Evolutionary conservation across 37 sponge, comb jelly and placozoan species (phyloP).

Genomic region (Hormiphora californensis): DNA sequence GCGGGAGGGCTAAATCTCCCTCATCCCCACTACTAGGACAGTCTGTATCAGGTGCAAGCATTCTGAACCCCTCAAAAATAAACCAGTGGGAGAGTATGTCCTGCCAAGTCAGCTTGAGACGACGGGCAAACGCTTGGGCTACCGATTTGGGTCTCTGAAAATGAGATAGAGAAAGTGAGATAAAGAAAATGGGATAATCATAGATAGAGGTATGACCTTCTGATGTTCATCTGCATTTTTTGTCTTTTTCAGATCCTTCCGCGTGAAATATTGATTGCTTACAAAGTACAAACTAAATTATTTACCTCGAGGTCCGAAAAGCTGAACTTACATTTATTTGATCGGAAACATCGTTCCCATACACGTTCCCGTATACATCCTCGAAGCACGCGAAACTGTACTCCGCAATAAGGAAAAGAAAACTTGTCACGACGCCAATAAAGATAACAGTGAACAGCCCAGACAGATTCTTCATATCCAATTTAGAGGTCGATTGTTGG

Average conservation of each 20-base stretch:
- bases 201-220: too few species aligned
- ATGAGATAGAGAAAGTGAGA: neutral
- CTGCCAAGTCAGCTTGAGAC: neutral
- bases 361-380: slow-evolving; percentile 16
- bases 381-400: slow-evolving; percentile 3
- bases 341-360: too few species aligned
- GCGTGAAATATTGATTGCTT: too few species aligned
- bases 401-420: slow-evolving; percentile 14
- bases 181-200: neutral
- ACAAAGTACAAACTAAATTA: too few species aligned
- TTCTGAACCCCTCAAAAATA: neutral
- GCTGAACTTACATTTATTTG: too few species aligned
- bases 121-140: neutral
- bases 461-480: slow-evolving; percentile 1
- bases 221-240: too few species aligned
- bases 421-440: neutral
- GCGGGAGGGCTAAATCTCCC: too few species aligned
- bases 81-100: neutral
- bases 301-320: too few species aligned
- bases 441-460: neutral
- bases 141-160: neutral
- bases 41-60: too few species aligned
- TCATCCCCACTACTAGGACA: too few species aligned
- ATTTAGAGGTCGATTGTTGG: neutral
- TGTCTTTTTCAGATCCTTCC: too few species aligned